These are phyloP conservation scores for Cerastoderma edule DNA, from an alignment of 2,888 invertebrate species.

Conservation along the genomic window DNA sequence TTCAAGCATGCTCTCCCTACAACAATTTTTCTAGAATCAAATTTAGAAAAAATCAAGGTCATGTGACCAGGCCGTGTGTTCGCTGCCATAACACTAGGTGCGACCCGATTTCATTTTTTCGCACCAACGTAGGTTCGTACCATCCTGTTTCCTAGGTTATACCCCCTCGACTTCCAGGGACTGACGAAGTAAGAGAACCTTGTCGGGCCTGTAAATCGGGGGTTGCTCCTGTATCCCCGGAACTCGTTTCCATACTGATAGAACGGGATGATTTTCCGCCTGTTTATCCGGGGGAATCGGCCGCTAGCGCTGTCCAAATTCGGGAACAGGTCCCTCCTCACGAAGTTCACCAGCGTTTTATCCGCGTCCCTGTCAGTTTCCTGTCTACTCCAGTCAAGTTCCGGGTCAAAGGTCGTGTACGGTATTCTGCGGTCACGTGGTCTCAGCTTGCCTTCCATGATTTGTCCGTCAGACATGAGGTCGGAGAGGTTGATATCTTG, in stretches of 20 bases:
- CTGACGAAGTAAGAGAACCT: slow-evolving; percentile 28
- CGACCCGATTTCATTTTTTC: too few species aligned
- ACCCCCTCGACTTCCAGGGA: slow-evolving; percentile 39
- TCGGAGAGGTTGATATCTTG: slow-evolving; percentile 2
- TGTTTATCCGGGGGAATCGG: slow-evolving; percentile 42
- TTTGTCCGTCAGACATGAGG: neutral
- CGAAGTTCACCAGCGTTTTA: slow-evolving; percentile 23
- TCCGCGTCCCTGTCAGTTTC: slow-evolving; percentile 16
- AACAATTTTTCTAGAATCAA: too few species aligned
- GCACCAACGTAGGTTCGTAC: too few species aligned
- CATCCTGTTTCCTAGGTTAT: slow-evolving; percentile 18
- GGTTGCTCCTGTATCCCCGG: slow-evolving; percentile 24
- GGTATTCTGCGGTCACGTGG: slow-evolving; percentile 2
- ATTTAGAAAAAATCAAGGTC: too few species aligned
- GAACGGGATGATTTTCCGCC: slow-evolving; percentile 44
- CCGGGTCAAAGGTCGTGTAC: slow-evolving; percentile 25
- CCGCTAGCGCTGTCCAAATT: slow-evolving; percentile 17
- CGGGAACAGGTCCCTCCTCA: slow-evolving; percentile 1
- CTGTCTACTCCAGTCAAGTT: slow-evolving; percentile 21
- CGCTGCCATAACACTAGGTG: too few species aligned
- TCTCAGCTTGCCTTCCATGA: too few species aligned
- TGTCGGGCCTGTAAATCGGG: slow-evolving; percentile 12
- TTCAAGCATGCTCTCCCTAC: too few species aligned
- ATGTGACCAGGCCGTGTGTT: too few species aligned
- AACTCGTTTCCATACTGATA: slow-evolving; percentile 43